These are phyloP conservation scores for Astur gentilis DNA, from an alignment of 2,113 vertebrate genomes.

Conservation along the genomic window DNA sequence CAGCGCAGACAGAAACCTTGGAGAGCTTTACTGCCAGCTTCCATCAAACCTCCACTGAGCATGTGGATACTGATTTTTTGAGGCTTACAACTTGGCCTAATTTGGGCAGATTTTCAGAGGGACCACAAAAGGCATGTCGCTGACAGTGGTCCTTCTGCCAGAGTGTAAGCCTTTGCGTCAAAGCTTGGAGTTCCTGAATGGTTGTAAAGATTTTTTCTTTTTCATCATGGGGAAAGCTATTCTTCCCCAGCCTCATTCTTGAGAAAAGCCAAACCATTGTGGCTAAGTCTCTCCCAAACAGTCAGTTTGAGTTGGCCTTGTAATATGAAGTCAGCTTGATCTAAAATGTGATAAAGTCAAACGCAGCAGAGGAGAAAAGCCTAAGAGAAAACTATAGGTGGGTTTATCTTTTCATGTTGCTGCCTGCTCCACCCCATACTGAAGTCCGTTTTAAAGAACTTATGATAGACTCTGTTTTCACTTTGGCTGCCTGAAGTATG, in stretches of 20 bases:
- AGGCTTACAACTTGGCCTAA: slow-evolving; percentile 41
- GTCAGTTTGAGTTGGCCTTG: background rate
- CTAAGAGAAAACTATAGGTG: background rate
- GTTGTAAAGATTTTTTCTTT: background rate
- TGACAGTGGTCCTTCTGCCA: slow-evolving; percentile 36
- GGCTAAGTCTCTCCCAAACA: background rate
- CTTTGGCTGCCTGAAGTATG: background rate
- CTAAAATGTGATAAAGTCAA: slow-evolving; percentile 2
- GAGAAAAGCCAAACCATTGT: slow-evolving; percentile 8
- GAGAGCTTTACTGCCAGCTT: background rate
- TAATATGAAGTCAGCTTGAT: slow-evolving; percentile 6
- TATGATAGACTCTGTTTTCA: background rate
- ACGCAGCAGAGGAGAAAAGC: background rate
- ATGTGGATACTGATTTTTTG: background rate
- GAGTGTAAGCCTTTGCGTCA: slow-evolving; percentile 10
- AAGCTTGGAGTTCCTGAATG: background rate
- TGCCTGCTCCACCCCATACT: slow-evolving; percentile 17
- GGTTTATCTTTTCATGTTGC: slow-evolving; percentile 22
- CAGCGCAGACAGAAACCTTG: background rate
- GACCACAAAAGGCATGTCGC: background rate
- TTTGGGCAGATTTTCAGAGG: slow-evolving; percentile 51
- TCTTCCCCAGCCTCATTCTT: background rate
- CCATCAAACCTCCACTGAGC: background rate
- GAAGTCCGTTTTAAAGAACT: slow-evolving; percentile 22
- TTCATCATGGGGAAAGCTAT: background rate